These are phyloP conservation scores for Australoheros facetus DNA, from an alignment of 2,797 vertebrate genomes.

Conservation along the genomic window DNA sequence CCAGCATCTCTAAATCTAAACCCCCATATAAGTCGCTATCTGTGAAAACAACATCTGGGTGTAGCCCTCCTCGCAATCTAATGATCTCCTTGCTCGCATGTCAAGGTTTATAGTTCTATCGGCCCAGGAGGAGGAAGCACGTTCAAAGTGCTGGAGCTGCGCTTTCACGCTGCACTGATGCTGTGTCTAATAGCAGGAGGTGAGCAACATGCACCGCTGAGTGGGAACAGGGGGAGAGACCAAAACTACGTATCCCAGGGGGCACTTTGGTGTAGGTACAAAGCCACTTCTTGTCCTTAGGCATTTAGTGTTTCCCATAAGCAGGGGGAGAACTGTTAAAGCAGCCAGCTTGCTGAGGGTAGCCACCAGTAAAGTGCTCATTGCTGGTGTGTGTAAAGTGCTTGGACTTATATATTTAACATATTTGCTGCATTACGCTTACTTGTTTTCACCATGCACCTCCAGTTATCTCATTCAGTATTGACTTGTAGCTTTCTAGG, in stretches of 20 bases:
- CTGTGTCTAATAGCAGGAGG: conserved; percentile 77
- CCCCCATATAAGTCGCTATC: conserved; percentile 11
- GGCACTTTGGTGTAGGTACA: conserved; percentile 47
- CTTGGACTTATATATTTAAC: conserved; percentile 1
- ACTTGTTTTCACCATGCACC: conserved; percentile 6
- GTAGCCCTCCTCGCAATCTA: conserved; percentile 42
- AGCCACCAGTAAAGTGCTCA: conserved; percentile 23
- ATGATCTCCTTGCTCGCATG: conserved; percentile 36
- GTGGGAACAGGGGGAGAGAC: conserved; percentile 44
- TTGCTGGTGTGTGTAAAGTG: conserved; percentile 21
- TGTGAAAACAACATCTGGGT: conserved; percentile 53
- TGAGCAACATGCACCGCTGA: conserved; percentile 52
- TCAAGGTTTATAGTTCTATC: conserved; percentile 17
- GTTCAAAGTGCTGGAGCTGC: conserved; percentile 54
- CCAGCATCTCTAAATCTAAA: not conserved
- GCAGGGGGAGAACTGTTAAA: conserved; percentile 35
- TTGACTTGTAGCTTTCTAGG: too few relatives aligned
- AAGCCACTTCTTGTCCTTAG: conserved; percentile 50
- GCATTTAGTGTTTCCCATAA: conserved; percentile 56
- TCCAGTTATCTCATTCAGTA: not conserved
- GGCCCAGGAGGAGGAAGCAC: not conserved
- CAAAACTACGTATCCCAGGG: conserved; percentile 62
- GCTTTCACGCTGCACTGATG: conserved; percentile 72
- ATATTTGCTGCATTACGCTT: conserved; percentile 2
- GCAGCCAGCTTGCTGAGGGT: not conserved